Conservation (phyloP, 2,797 vertebrate species). For the Coendou prehensilis region DNA sequence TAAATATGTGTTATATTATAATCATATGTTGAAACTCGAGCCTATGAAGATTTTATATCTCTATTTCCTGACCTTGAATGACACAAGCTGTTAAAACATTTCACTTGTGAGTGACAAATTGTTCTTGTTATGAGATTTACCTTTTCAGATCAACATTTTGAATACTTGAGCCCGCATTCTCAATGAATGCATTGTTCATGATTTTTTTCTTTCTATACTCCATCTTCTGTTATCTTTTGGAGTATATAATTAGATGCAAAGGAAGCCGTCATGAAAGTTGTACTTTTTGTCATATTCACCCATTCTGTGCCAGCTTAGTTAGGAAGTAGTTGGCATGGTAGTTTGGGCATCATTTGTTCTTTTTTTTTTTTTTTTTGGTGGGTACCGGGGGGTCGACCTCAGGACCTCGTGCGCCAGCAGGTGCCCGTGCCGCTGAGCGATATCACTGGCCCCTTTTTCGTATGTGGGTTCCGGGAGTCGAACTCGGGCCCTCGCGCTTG, state of each 20-base stretch:
- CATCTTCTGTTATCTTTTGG: background rate
- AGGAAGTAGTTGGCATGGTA: background rate
- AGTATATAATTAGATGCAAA: background rate
- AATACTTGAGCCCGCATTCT: background rate
- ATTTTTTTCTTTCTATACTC: background rate
- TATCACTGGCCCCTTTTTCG: too few species aligned
- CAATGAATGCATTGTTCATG: background rate
- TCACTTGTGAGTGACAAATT: background rate
- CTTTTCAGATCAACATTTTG: background rate
- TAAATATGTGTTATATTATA: background rate
- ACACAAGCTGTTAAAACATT: background rate
- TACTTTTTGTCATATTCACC: background rate
- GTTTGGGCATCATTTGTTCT: slow-evolving; percentile 5
- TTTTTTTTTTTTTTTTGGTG: too few species aligned
- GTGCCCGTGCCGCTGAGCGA: too few species aligned
- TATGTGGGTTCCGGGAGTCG: too few species aligned
- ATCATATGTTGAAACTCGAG: background rate
- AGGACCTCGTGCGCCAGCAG: too few species aligned
- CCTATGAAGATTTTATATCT: background rate
- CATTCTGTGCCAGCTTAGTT: background rate
- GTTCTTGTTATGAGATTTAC: background rate
- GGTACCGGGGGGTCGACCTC: too few species aligned
- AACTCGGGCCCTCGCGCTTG: too few species aligned
- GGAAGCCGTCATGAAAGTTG: background rate
- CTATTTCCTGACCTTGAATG: background rate